phyloP scores from a whole-genome alignment of 2,113 vertebrate genomes.

The Syngnathus scovelli region DNA sequence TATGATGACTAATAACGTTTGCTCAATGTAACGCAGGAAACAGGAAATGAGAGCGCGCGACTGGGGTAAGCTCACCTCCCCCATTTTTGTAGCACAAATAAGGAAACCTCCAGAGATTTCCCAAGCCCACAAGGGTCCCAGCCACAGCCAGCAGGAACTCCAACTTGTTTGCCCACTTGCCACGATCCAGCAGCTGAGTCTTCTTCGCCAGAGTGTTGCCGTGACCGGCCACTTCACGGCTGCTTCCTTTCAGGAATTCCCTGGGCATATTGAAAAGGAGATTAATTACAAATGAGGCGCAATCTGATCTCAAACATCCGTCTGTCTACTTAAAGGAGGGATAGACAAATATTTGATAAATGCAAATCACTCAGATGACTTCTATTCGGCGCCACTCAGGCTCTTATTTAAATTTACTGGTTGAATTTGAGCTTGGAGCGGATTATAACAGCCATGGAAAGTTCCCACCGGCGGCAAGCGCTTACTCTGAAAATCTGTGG shows the following conservation, averaged over 20 bases:
- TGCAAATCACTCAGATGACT: slow-evolving; percentile 35
- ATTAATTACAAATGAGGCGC: not conserved
- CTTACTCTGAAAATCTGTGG: slow-evolving; percentile 16
- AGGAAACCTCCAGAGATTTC: slow-evolving; percentile 65
- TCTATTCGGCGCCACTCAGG: slow-evolving; percentile 26
- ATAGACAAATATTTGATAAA: slow-evolving; percentile 6
- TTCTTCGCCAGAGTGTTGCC: slow-evolving; percentile 42
- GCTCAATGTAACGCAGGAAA: not conserved
- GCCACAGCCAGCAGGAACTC: slow-evolving; percentile 63
- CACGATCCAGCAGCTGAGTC: slow-evolving; percentile 50
- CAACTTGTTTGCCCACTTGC: slow-evolving; percentile 60
- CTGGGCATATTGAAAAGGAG: slow-evolving; percentile 32
- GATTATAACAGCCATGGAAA: slow-evolving; percentile 38
- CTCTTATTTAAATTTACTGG: slow-evolving; percentile 31
- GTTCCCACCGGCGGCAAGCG: slow-evolving; percentile 18
- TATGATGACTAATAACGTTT: not conserved
- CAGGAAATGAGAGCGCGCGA: not conserved
- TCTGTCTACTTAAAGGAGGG: not conserved
- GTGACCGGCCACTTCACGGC: slow-evolving; percentile 19
- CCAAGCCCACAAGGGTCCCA: slow-evolving; percentile 57
- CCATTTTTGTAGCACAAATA: slow-evolving; percentile 67
- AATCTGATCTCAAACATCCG: slow-evolving; percentile 4
- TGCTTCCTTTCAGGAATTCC: slow-evolving; percentile 36
- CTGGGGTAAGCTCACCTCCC: slow-evolving; percentile 46
- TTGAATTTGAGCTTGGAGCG: slow-evolving; percentile 19